These are phyloP conservation scores for Chymomyza caudatula DNA, from an alignment of 2,888 invertebrate species.

Conservation along the genomic window DNA sequence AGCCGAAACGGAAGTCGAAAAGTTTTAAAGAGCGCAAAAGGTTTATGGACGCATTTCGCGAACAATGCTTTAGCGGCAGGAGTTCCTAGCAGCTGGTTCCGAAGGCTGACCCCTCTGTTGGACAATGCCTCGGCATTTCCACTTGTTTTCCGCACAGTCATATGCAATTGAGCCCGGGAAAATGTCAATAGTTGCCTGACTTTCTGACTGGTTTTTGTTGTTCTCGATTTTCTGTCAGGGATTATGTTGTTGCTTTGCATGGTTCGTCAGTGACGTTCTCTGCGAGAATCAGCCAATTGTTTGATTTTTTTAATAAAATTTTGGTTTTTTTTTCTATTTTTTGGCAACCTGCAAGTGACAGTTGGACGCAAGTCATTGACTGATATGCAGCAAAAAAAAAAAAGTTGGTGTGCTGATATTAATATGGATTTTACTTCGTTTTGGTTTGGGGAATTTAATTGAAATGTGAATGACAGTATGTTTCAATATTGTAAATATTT, in stretches of 20 bases:
- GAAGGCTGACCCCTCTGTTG: conserved; percentile 20
- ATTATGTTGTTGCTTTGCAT: conserved; percentile 12
- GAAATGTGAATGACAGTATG: conserved; percentile 54
- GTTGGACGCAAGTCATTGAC: conserved; percentile 16
- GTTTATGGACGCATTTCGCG: neutral
- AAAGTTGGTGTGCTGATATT: conserved; percentile 31
- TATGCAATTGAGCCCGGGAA: conserved; percentile 50
- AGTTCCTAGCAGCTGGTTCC: conserved; percentile 44
- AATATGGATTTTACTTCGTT: conserved; percentile 23
- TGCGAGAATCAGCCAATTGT: conserved; percentile 27
- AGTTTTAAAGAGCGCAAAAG: neutral
- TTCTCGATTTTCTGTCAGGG: neutral
- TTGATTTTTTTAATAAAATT: conserved; percentile 22
- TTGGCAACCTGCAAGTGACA: conserved; percentile 28
- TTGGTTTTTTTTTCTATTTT: conserved; percentile 20
- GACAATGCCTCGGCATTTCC: conserved; percentile 37
- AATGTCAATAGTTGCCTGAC: conserved; percentile 32
- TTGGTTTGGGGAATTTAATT: conserved; percentile 41
- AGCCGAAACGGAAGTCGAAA: neutral
- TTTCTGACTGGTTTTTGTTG: conserved; percentile 10
- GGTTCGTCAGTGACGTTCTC: conserved; percentile 40
- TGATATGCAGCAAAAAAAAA: neutral
- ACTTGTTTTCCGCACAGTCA: conserved; percentile 40
- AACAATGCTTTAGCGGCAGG: neutral
- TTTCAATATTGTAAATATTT: conserved; percentile 44